These are phyloP conservation scores for Eriosoma lanigerum DNA, from an alignment of 1,140 invertebrate genomes.

Conservation along the genomic window DNA sequence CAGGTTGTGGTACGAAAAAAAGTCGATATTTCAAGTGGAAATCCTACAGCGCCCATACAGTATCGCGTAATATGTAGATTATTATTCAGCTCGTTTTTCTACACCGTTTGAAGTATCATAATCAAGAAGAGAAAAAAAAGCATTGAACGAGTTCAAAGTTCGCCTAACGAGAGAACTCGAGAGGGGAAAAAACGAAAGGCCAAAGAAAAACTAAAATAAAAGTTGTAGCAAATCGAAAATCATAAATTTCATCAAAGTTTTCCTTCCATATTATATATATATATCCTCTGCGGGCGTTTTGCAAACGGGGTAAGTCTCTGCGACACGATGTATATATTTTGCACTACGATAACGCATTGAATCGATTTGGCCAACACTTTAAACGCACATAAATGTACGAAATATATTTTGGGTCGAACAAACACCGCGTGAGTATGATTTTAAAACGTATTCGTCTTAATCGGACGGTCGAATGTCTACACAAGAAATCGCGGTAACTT, in stretches of 20 bases:
- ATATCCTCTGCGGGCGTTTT: background rate
- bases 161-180: background rate
- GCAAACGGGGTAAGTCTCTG: background rate
- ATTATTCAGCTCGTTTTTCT: constrained; percentile 20
- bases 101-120: constrained; percentile 10
- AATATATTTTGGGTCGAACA: background rate
- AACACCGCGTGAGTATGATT: background rate
- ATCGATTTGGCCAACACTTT: constrained; percentile 8
- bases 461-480: background rate
- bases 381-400: background rate
- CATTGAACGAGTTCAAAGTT: constrained; percentile 1
- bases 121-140: background rate
- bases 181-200: background rate
- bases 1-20: background rate
- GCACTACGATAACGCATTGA: background rate
- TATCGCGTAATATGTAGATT: background rate
- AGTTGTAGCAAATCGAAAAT: constrained; percentile 40
- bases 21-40: background rate
- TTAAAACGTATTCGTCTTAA: background rate
- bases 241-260: constrained; percentile 39
- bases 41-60: background rate
- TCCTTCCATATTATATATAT: background rate
- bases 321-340: background rate
- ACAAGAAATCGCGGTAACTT: background rate
- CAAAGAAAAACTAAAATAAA: constrained; percentile 32